These are phyloP conservation scores for Lordiphosa clarofinis DNA, from an alignment of 1,140 invertebrate species.

Conservation along the genomic window DNA sequence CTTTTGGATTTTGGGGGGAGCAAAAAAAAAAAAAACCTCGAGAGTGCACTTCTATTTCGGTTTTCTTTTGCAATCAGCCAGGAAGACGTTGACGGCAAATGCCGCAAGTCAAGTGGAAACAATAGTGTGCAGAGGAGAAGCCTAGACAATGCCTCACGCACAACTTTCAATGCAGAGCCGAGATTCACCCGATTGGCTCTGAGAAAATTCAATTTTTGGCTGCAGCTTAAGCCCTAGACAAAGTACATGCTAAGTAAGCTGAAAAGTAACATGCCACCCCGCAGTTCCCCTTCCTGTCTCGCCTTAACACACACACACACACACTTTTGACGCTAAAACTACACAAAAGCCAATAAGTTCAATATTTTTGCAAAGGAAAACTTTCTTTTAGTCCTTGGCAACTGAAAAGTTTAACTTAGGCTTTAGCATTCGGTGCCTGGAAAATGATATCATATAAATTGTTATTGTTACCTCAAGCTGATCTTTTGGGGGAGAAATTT, in stretches of 20 bases:
- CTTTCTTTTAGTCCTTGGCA: slow-evolving; percentile 42
- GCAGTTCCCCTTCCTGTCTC: not conserved
- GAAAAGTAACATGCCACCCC: slow-evolving; percentile 60
- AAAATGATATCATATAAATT: slow-evolving; percentile 48
- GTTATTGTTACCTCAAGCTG: slow-evolving; percentile 38
- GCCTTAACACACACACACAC: too few species aligned
- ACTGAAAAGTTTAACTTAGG: slow-evolving; percentile 64
- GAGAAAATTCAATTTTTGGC: slow-evolving; percentile 69
- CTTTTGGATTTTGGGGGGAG: slow-evolving; percentile 59
- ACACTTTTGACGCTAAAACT: slow-evolving; percentile 65
- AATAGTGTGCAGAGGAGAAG: slow-evolving; percentile 1
- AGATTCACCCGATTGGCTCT: slow-evolving; percentile 22
- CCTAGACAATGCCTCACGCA: slow-evolving; percentile 65
- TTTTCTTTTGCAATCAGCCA: slow-evolving; percentile 66
- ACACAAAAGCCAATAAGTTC: slow-evolving; percentile 76
- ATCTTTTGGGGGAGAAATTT: not conserved
- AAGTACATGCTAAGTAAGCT: slow-evolving; percentile 77
- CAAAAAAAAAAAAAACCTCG: slow-evolving; percentile 52
- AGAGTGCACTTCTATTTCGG: slow-evolving; percentile 70
- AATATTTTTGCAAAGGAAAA: slow-evolving; percentile 66
- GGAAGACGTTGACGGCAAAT: slow-evolving; percentile 39
- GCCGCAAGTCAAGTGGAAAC: slow-evolving; percentile 71
- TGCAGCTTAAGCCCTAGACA: slow-evolving; percentile 64
- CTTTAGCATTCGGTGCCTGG: slow-evolving; percentile 2
- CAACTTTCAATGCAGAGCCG: slow-evolving; percentile 57